Percentiles rank a stretch among this genome's conserved stretches.
These are phyloP conservation scores for Teleogryllus oceanicus DNA, from an alignment of 2,888 invertebrate genomes.

Conservation along the genomic window DNA sequence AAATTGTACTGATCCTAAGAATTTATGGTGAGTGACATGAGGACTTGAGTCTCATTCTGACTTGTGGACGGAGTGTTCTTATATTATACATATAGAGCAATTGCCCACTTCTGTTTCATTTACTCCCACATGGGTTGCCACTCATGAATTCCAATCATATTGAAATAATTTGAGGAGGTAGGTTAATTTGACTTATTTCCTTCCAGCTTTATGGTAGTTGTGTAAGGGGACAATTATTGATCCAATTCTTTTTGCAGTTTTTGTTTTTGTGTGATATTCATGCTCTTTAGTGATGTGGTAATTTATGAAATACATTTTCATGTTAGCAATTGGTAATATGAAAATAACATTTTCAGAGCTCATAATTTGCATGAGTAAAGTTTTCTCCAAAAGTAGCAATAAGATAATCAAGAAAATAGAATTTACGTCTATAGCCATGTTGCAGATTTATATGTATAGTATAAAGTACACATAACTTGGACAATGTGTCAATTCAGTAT, in stretches of 20 bases:
- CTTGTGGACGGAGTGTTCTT: background rate
- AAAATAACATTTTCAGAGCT: background rate
- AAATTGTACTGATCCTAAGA: too few species aligned
- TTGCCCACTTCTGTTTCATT: background rate
- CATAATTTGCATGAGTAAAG: background rate
- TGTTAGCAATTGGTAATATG: too few species aligned
- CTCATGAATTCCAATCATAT: too few species aligned
- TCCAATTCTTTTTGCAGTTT: too few species aligned
- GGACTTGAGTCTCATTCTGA: background rate
- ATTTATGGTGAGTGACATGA: background rate
- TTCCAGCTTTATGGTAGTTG: too few species aligned
- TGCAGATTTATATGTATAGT: constrained; percentile 22
- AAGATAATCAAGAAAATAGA: background rate
- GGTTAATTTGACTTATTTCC: too few species aligned
- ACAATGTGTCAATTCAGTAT: background rate
- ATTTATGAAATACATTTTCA: too few species aligned
- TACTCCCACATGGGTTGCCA: too few species aligned
- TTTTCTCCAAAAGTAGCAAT: background rate
- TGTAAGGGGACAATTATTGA: too few species aligned
- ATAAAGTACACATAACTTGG: background rate
- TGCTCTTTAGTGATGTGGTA: too few species aligned
- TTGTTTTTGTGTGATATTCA: too few species aligned
- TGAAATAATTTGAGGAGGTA: too few species aligned
- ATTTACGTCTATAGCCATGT: background rate
- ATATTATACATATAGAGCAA: constrained; percentile 20